Base-by-base conservation (phyloP, 2,113 vertebrate genomes). In the Phylloscopus whistleri region DNA sequence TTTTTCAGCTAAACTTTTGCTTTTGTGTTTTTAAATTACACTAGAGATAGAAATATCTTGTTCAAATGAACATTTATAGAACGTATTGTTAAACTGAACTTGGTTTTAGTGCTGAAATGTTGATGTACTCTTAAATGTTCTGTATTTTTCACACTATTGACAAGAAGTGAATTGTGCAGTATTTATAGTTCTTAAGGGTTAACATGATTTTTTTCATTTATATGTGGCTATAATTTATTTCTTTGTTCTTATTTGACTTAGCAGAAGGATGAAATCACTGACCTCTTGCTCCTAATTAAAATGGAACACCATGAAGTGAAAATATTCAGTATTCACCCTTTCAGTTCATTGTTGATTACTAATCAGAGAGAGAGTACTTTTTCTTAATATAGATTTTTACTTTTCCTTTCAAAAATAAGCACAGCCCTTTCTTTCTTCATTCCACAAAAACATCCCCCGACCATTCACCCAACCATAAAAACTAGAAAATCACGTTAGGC, bases 71-170 rank as follows among this genome's bases (percentile, higher is more conserved):
- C 3, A 41, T 87, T 37, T 63, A 4, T 60, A 76, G 35, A 59
- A 63, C 64, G 5, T 37, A 35, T 9, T 70, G 33, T 75, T 59
- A 62, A 56, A 49, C 22, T 21, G 16, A 62, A n/a, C 28, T n/a
- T 73, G 13, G 2, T 49, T 87, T 90, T 83, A 86, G 5, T 55
- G 39, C 9, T 81, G 60, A 59, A 84, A 56, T 83, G 10, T 14
- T 74, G 59, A 76, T 35, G 19, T 59, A n/a, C 19, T 85, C 39
- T 51, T 59, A 48, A 84, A 37, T 56, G 16, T 72, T 93, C 64
- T 94, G 8, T 73, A 13, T 58, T 80, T n/a, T n/a, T 74, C 1
- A 0, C 0, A 0, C 23, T 59, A 21, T 16, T 67, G 28, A 72
- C 39, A 62, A 11, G 35, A 75, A 80, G 4, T 52, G 27, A 74